A percentile compares a stretch with the other conserved stretches of the same genome.
Conservation (phyloP, 2,797 vertebrate species). For the Macropodus opercularis region DNA sequence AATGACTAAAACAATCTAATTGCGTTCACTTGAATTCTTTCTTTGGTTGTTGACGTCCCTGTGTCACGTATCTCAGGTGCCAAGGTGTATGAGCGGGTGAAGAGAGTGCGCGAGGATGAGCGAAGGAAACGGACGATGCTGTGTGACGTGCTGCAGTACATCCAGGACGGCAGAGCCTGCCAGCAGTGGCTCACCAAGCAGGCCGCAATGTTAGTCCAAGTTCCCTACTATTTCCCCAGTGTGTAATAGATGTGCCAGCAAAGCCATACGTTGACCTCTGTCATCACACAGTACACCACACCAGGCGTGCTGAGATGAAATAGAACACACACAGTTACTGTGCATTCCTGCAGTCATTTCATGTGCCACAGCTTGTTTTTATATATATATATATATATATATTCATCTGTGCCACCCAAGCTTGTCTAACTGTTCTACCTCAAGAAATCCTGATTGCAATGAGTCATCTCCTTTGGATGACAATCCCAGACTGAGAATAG, state of each 20-base stretch:
- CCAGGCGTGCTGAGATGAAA: slow-evolving; percentile 26
- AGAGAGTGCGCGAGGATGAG: slow-evolving; percentile 91
- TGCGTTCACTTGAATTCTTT: background rate
- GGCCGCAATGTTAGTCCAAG: slow-evolving; percentile 88
- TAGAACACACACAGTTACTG: slow-evolving; percentile 22
- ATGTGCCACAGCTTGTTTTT: slow-evolving; percentile 28
- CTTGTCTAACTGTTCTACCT: slow-evolving; percentile 47
- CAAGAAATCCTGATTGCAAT: slow-evolving; percentile 36
- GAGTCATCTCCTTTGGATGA: slow-evolving; percentile 61
- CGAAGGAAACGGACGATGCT: slow-evolving; percentile 94
- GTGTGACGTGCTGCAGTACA: slow-evolving; percentile 95
- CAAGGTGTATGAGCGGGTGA: slow-evolving; percentile 91
- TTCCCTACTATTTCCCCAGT: slow-evolving; percentile 29
- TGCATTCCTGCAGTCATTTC: slow-evolving; percentile 38
- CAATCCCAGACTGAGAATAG: slow-evolving; percentile 29
- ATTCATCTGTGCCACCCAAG: slow-evolving; percentile 42
- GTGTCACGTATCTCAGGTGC: slow-evolving; percentile 81
- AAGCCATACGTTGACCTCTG: slow-evolving; percentile 40
- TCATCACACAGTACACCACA: slow-evolving; percentile 13
- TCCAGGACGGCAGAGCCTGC: slow-evolving; percentile 94
- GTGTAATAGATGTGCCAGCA: slow-evolving; percentile 23
- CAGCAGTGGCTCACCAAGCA: slow-evolving; percentile 99
- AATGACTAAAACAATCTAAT: no score
- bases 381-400: no score
- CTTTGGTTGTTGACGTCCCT: background rate